Conservation (phyloP, 2,797 vertebrate genomes). For the Potorous gilbertii region DNA sequence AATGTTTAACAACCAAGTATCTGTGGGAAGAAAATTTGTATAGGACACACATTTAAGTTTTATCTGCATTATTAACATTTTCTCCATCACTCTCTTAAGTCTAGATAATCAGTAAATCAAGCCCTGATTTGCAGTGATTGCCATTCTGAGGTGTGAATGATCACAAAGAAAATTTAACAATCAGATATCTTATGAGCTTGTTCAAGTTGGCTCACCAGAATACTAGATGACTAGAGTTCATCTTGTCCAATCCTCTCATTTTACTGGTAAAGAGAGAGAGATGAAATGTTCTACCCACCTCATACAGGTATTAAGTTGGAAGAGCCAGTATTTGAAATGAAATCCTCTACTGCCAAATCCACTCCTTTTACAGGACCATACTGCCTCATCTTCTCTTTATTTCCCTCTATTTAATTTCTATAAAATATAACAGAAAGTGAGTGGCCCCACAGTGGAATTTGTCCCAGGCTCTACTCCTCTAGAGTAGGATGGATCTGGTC, state of each 20-base stretch:
- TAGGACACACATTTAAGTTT: neutral
- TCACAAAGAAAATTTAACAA: neutral
- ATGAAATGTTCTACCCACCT: neutral
- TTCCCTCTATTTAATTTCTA: neutral
- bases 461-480: neutral
- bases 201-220: neutral
- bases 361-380: neutral
- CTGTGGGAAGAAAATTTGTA: neutral
- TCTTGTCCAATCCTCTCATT: neutral
- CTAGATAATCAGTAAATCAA: neutral
- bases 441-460: neutral
- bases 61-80: neutral
- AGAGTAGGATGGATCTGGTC: neutral
- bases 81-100: neutral
- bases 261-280: neutral
- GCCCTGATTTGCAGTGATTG: neutral
- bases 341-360: neutral
- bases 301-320: neutral
- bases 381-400: neutral
- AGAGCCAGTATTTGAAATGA: neutral
- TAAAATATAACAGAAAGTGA: neutral
- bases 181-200: neutral
- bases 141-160: neutral
- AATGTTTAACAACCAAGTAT: neutral
- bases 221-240: neutral